Evolutionary conservation across 2,888 invertebrate species (phyloP).

Genomic region (Morinoia aosen): DNA sequence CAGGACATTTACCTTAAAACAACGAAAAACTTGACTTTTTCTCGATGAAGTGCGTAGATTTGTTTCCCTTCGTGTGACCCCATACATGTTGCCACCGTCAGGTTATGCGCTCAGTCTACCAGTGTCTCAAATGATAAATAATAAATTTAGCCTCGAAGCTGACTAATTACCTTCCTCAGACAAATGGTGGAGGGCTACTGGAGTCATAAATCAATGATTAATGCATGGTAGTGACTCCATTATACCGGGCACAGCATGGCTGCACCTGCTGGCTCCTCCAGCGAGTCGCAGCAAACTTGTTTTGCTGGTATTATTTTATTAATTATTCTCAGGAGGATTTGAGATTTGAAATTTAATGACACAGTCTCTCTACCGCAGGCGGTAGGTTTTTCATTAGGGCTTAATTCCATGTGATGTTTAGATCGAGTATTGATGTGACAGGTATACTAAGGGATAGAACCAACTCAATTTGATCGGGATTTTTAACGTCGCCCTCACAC

Average conservation of each 20-base stretch:
- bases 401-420: background rate
- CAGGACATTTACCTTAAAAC: background rate
- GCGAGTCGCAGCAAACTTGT: background rate
- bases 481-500: too few species aligned
- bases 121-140: background rate
- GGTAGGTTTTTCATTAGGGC: background rate
- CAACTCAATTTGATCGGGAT: too few species aligned
- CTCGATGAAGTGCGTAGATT: background rate
- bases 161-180: constrained; percentile 21
- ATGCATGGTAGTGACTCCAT: background rate
- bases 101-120: background rate
- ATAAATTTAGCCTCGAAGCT: background rate
- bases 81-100: background rate
- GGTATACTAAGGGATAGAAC: too few species aligned
- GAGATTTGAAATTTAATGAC: background rate
- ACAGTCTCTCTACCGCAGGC: background rate
- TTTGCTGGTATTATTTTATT: background rate
- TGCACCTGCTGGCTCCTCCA: background rate
- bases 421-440: too few species aligned
- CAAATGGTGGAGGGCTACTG: constrained; percentile 33
- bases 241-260: background rate
- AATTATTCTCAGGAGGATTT: background rate
- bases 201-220: constrained; percentile 16
- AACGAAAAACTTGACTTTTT: background rate
- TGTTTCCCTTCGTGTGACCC: background rate